phyloP scores from a whole-genome alignment of 2,888 invertebrate genomes.

The Drosophila anomelani region DNA sequence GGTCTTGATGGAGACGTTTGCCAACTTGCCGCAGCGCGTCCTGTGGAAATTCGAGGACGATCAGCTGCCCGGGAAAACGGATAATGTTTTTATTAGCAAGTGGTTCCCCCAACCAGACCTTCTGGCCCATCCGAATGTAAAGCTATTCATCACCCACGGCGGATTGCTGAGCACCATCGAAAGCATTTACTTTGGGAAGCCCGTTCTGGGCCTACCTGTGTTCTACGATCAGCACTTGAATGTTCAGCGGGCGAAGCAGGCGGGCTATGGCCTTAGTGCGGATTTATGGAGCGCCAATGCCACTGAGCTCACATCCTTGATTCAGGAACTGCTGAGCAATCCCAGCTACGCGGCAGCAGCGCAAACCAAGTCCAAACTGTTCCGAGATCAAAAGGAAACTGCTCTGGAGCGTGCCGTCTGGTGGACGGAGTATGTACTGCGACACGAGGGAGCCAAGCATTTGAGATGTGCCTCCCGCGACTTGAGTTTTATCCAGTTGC shows the following conservation, averaged over 20 bases:
- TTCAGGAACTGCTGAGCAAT: conserved; percentile 67
- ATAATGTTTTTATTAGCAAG: conserved; percentile 79
- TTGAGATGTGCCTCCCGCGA: conserved; percentile 80
- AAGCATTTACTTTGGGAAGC: conserved; percentile 85
- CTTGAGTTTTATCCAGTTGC: conserved; percentile 71
- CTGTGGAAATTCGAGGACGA: conserved; percentile 85
- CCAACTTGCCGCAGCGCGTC: conserved; percentile 70
- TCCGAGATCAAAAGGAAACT: conserved; percentile 78
- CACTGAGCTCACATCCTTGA: conserved; percentile 63
- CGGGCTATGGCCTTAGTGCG: conserved; percentile 84
- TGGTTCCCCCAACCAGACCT: conserved; percentile 85
- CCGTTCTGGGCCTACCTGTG: conserved; percentile 85
- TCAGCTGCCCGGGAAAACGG: conserved; percentile 67
- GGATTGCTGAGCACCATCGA: conserved; percentile 85
- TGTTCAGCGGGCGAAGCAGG: conserved; percentile 83
- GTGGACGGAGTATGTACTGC: conserved; percentile 82
- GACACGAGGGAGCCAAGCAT: conserved; percentile 83
- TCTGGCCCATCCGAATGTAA: conserved; percentile 85
- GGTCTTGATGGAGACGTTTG: conserved; percentile 63
- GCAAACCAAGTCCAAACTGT: conserved; percentile 66
- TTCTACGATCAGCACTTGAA: conserved; percentile 86
- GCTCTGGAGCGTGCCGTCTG: conserved; percentile 80
- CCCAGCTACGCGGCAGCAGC: conserved; percentile 58
- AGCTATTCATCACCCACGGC: conserved; percentile 85
- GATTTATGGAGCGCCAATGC: conserved; percentile 80